These are phyloP conservation scores for Vespertilio murinus DNA, from an alignment of 2,797 vertebrate species.

Conservation along the genomic window DNA sequence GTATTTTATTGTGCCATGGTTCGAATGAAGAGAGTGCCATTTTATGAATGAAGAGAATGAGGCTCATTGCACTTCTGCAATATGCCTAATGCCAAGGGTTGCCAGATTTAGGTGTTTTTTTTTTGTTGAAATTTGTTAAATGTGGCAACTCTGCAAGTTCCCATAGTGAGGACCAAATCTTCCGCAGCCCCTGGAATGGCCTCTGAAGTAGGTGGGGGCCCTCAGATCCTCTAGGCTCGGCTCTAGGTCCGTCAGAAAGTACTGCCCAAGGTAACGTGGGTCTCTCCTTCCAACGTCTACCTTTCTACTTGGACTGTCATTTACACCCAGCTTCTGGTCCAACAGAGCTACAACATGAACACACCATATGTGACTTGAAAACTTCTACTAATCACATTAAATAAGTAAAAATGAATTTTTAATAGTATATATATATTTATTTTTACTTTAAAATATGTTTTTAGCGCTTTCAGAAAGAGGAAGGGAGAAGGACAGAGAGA, in stretches of 20 bases:
- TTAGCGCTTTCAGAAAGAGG: too few species aligned
- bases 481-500: too few species aligned
- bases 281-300: not conserved
- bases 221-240: not conserved
- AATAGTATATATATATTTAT: not conserved
- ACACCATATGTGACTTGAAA: not conserved
- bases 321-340: not conserved
- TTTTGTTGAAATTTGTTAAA: not conserved
- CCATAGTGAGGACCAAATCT: not conserved
- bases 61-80: not conserved
- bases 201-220: fast-evolving
- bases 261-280: not conserved
- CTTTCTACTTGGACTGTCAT: not conserved
- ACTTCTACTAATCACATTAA: not conserved
- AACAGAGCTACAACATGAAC: not conserved
- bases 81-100: not conserved
- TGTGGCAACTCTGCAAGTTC: not conserved
- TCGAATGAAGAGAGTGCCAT: not conserved
- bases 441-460: too few species aligned
- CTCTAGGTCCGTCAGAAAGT: not conserved
- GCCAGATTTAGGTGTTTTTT: too few species aligned
- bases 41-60: not conserved
- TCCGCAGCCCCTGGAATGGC: not conserved
- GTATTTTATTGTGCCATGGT: not conserved
- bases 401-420: not conserved